These are phyloP conservation scores for Urocynchramus pylzowi DNA, from an alignment of 2,113 vertebrate genomes.

Conservation along the genomic window DNA sequence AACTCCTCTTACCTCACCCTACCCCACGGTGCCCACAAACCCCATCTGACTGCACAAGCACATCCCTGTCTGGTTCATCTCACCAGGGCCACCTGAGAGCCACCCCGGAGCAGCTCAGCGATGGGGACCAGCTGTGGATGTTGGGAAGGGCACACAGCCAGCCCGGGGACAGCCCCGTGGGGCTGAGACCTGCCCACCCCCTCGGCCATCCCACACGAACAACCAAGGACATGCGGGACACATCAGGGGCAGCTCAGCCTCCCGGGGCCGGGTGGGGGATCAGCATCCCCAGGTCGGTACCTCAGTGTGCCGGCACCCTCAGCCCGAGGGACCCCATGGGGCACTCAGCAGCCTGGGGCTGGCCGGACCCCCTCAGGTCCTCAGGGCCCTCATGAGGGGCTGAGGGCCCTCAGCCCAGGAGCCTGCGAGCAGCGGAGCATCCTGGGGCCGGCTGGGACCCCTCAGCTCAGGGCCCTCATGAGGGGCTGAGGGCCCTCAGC, in stretches of 20 bases:
- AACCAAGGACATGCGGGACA: rapidly evolving
- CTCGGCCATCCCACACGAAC: rapidly evolving
- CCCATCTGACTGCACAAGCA: rapidly evolving
- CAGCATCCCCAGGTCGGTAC: neutral
- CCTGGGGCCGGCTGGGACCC: neutral
- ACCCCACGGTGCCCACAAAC: neutral
- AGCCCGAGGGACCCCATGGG: neutral
- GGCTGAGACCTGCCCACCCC: neutral
- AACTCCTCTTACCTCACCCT: rapidly evolving
- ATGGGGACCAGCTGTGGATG: no score
- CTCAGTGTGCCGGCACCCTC: neutral
- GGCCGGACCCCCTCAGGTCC: neutral
- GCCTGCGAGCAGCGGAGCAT: neutral
- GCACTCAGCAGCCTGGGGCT: neutral
- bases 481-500: neutral
- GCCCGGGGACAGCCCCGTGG: no score
- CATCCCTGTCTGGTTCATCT: rapidly evolving
- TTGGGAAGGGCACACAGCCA: neutral
- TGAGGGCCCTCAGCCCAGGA: neutral
- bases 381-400: neutral
- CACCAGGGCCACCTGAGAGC: neutral
- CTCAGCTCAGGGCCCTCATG: neutral
- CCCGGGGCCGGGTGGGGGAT: no score
- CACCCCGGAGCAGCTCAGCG: neutral
- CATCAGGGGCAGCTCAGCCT: neutral